phyloP scores from a whole-genome alignment of 2,113 vertebrate species.

The Penelope pileata region DNA sequence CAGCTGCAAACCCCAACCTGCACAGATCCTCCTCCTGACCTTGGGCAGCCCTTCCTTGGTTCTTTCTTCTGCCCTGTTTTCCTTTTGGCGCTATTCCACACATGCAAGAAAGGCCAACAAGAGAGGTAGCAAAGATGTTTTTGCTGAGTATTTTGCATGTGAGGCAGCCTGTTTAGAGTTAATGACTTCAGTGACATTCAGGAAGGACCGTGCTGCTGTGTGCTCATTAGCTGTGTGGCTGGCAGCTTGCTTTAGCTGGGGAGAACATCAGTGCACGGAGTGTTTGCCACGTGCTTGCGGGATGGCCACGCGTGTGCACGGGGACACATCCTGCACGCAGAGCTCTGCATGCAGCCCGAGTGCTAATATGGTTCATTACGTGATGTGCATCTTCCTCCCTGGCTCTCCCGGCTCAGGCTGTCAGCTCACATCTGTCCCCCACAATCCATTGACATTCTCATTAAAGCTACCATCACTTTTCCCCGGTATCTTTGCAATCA shows the following conservation, averaged over 20 bases:
- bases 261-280: conserved; percentile 15
- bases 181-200: neutral
- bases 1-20: neutral
- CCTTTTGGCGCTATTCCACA: neutral
- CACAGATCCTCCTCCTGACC: neutral
- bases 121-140: neutral
- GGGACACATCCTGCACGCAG: neutral
- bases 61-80: neutral
- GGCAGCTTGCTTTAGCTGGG: neutral
- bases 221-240: neutral
- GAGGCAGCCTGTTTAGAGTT: neutral
- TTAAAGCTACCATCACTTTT: conserved; percentile 24
- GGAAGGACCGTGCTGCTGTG: neutral
- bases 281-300: neutral
- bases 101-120: neutral
- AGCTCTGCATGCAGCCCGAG: neutral
- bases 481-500: neutral
- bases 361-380: conserved; percentile 21
- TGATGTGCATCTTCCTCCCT: conserved; percentile 45
- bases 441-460: neutral
- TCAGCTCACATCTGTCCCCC: neutral
- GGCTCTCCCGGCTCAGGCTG: neutral
- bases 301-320: neutral
- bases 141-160: neutral
- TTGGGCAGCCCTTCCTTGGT: neutral